These are phyloP conservation scores for Hyperoplus lanceolatus DNA, from an alignment of 2,797 vertebrate genomes.

Conservation along the genomic window DNA sequence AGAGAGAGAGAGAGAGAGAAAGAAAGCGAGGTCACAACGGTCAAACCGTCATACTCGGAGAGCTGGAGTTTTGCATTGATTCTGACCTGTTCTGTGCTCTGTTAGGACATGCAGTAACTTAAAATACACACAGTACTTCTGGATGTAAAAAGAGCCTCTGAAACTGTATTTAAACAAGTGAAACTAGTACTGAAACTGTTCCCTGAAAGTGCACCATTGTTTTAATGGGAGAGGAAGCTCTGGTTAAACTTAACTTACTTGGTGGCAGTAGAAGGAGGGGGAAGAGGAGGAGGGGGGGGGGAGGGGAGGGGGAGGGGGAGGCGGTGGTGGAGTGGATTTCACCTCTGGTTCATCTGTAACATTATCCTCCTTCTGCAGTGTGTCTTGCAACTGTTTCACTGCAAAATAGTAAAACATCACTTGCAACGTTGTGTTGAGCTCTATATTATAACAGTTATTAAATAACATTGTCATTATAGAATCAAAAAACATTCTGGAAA, in stretches of 20 bases:
- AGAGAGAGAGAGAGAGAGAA: background rate
- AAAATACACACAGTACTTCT: too few species aligned
- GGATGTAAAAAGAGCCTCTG: conserved; percentile 4
- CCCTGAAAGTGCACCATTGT: background rate
- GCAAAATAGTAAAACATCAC: background rate
- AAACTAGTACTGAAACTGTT: background rate
- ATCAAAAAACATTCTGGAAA: too few species aligned
- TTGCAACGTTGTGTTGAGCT: too few species aligned
- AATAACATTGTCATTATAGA: too few species aligned
- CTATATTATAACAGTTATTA: too few species aligned
- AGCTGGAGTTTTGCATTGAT: too few species aligned
- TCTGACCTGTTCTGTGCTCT: too few species aligned
- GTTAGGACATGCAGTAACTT: too few species aligned
- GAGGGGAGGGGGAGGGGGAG: conserved; percentile 56
- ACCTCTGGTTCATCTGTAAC: conserved; percentile 33
- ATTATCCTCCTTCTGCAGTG: conserved; percentile 21
- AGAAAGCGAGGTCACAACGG: background rate
- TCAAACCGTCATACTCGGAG: background rate
- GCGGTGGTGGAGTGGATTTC: conserved; percentile 9
- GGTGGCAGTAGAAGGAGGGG: background rate
- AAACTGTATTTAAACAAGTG: background rate
- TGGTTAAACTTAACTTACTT: conserved; percentile 71
- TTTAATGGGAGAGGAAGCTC: background rate
- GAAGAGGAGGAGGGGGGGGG: conserved; percentile 75
- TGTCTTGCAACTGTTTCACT: conserved; percentile 74